These are phyloP conservation scores for Ormyrus pomaceus DNA, from an alignment of 2,888 invertebrate genomes.

Conservation along the genomic window DNA sequence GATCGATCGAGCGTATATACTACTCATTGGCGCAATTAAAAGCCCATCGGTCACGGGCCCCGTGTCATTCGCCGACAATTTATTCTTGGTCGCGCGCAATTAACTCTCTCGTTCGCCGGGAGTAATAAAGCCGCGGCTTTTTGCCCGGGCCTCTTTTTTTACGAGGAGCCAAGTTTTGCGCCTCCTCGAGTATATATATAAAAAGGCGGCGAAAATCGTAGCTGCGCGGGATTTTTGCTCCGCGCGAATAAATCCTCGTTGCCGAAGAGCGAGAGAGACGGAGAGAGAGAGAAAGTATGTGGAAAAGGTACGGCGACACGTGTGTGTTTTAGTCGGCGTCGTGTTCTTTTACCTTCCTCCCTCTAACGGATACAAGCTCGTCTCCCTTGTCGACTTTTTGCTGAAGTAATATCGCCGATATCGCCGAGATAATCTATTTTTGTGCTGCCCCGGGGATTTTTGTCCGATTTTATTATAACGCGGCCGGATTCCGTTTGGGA, in stretches of 20 bases:
- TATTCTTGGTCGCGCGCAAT: conserved; percentile 33
- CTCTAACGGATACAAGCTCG: neutral
- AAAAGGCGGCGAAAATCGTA: conserved; percentile 49
- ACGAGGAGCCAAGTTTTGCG: conserved; percentile 43
- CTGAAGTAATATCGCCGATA: conserved; percentile 30
- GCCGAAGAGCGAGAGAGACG: neutral
- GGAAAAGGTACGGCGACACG: too few species aligned
- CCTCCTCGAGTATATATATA: conserved; percentile 9
- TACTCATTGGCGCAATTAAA: conserved; percentile 17
- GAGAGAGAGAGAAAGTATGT: too few species aligned
- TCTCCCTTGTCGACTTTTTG: conserved; percentile 2
- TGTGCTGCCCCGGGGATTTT: too few species aligned
- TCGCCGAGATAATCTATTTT: conserved; percentile 28
- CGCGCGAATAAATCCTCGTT: conserved; percentile 33
- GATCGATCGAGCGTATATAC: neutral
- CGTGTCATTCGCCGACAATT: conserved; percentile 10
- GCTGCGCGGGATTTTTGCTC: conserved; percentile 22
- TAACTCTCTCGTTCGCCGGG: conserved; percentile 37
- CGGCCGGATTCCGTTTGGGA: too few species aligned
- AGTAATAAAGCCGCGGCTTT: conserved; percentile 34
- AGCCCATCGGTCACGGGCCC: conserved; percentile 21
- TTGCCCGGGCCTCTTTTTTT: conserved; percentile 22
- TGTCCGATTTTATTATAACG: too few species aligned
- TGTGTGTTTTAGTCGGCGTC: neutral
- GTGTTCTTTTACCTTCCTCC: neutral